A percentile compares a stretch with the other conserved stretches of the same genome.
phyloP scores from a whole-genome alignment of 2,113 vertebrate genomes.

The Podilymbus podiceps region DNA sequence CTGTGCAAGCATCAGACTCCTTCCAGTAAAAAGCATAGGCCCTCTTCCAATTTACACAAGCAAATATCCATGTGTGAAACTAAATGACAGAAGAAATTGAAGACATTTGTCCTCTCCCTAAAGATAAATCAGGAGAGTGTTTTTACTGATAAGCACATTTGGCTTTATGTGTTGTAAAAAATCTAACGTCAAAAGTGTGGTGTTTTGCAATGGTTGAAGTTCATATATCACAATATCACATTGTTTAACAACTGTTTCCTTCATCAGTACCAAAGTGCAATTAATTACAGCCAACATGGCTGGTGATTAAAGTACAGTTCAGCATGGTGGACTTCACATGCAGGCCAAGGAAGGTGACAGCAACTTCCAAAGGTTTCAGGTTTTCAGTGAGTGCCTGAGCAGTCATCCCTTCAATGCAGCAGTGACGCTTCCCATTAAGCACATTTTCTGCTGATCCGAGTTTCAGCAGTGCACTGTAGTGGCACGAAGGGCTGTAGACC shows the following conservation, averaged over 20 bases:
- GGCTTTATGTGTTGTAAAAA: background rate
- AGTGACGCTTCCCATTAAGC: background rate
- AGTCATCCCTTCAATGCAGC: background rate
- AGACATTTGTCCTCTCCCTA: background rate
- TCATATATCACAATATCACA: background rate
- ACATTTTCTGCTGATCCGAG: background rate
- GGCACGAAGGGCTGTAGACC: background rate
- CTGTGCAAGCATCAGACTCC: background rate
- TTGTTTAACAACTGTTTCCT: background rate
- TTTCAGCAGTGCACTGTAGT: background rate
- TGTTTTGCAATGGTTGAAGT: background rate
- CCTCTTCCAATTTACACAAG: background rate
- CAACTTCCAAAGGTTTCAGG: background rate
- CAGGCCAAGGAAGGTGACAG: background rate
- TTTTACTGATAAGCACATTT: background rate
- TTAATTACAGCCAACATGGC: background rate
- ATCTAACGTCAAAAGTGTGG: rapidly evolving
- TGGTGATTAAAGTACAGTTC: background rate
- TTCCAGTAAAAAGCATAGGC: background rate
- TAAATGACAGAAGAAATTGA: background rate
- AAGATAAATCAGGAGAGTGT: background rate
- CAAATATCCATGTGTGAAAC: background rate
- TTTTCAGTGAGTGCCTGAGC: background rate
- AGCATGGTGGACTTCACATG: rapidly evolving
- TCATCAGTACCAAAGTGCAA: background rate